Base-by-base conservation (phyloP, 1,140 invertebrate species). In the Papilio polyxenes region DNA sequence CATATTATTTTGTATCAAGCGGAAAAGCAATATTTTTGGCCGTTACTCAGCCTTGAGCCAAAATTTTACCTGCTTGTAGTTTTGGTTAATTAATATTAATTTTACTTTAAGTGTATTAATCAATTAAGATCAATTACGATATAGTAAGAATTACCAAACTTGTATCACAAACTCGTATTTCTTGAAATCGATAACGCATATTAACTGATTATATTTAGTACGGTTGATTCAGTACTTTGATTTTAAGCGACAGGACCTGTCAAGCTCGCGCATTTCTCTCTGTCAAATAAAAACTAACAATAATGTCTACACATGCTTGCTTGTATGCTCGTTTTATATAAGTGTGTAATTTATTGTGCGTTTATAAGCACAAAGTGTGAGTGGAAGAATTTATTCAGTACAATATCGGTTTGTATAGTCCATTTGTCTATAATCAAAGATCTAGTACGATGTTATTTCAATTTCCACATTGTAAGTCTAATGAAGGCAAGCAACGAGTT, bases 401-500 rank as follows among this genome's bases (percentile, higher is more conserved):
- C n/a, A n/a, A n/a, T n/a, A n/a, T n/a, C n/a, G n/a, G n/a, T n/a
- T n/a, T n/a, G n/a, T n/a, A n/a, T 59, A 59, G 56, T 59, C 56
- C 56, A 0, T 59, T 59, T 59, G 85, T 86, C 85, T 84, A 82
- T 83, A 82, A 85, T 89, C 83, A 87, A 83, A 85, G 85, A 84
- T 83, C 85, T 85, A 85, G 6, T 72, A 72, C 65, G 31, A 72
- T 72, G 65, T 87, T 86, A 86, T 86, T 85, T 86, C 75, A 81
- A 84, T 85, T 91, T 91, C 87, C 87, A 83, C 87, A 84, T 89
- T 84, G 83, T 84, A 85, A 88, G 82, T 84, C 85, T 87, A 89
- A 90, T 90, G 88, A 89, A 89, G 84, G 82, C 87, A 89, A 90
- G 87, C 82, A 90, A 85, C 65, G 72, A 85, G 84, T 87, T 89